phyloP scores from a whole-genome alignment of 2,888 invertebrate genomes.

The Meiosimyza decipiens region DNA sequence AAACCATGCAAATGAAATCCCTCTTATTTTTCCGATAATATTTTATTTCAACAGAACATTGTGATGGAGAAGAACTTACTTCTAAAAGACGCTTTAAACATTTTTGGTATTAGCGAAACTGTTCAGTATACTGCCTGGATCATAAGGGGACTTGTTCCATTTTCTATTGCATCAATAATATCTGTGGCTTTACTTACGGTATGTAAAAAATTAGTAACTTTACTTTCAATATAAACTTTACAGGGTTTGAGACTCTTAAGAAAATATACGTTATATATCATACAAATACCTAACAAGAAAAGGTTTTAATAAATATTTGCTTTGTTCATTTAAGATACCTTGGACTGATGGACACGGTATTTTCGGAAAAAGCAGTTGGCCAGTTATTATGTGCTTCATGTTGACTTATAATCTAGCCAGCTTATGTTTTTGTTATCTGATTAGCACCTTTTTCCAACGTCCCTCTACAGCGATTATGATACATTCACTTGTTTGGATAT shows the following conservation, averaged over 20 bases:
- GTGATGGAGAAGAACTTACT: constrained; percentile 48
- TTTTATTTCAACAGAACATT: constrained; percentile 50
- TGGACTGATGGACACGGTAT: constrained; percentile 69
- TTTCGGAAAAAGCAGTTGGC: constrained; percentile 74
- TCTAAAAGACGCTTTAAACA: constrained; percentile 80
- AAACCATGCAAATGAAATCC: background rate
- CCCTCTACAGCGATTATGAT: constrained; percentile 80
- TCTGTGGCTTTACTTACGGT: constrained; percentile 68
- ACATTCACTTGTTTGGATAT: constrained; percentile 78
- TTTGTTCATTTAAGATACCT: constrained; percentile 49
- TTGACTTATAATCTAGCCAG: constrained; percentile 75
- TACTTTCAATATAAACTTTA: too few relatives aligned
- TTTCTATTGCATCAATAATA: constrained; percentile 70
- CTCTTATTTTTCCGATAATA: too few relatives aligned
- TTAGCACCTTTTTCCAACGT: constrained; percentile 80
- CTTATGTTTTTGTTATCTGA: constrained; percentile 79
- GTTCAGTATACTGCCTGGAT: constrained; percentile 88
- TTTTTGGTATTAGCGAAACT: constrained; percentile 84
- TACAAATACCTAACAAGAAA: too few relatives aligned
- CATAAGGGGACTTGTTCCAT: constrained; percentile 75
- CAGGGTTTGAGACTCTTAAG: background rate
- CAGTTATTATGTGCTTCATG: constrained; percentile 76
- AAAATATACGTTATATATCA: background rate
- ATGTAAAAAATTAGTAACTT: background rate
- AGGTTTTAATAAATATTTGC: too few relatives aligned